phyloP scores from a whole-genome alignment of 2,888 invertebrate genomes.

The Himalopsyche anomala region DNA sequence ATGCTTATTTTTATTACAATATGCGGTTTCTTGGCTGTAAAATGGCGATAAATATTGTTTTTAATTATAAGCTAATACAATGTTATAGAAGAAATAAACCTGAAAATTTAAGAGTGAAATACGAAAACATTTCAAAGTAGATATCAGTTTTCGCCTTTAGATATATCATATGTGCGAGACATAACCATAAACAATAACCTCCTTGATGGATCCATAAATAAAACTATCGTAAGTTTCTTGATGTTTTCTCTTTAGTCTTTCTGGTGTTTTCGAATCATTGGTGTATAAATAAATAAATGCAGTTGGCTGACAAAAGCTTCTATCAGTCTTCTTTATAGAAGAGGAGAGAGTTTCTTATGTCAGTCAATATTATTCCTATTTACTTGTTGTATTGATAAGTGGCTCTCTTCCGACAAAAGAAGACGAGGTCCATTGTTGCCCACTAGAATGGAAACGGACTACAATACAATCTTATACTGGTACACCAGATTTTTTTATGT shows the following conservation, averaged over 20 bases:
- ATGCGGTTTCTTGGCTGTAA: too few relatives aligned
- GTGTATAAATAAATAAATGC: conserved; percentile 7
- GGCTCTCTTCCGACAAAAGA: conserved; percentile 9
- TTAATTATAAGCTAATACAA: too few relatives aligned
- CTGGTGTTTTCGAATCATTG: conserved; percentile 9
- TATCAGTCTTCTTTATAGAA: neutral
- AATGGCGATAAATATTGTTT: too few relatives aligned
- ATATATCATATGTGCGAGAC: too few relatives aligned
- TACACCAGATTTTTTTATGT: neutral
- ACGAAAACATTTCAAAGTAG: too few relatives aligned
- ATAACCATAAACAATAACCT: too few relatives aligned
- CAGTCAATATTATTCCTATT: conserved; percentile 29
- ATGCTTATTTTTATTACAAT: too few relatives aligned
- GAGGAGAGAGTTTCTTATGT: conserved; percentile 13
- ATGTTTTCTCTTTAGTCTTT: conserved; percentile 6
- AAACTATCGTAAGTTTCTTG: neutral
- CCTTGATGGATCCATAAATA: too few relatives aligned
- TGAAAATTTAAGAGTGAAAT: too few relatives aligned
- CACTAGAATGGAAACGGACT: neutral
- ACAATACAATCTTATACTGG: neutral
- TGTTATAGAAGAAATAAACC: too few relatives aligned
- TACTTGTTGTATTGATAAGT: conserved; percentile 32
- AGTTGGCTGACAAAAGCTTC: neutral
- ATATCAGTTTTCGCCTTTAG: too few relatives aligned
- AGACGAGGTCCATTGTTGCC: conserved; percentile 12